Evolutionary conservation across 2,797 vertebrate species (phyloP), one percentile per base, ranked within the genome.

Genomic region (Pelodytes ibericus): DNA sequence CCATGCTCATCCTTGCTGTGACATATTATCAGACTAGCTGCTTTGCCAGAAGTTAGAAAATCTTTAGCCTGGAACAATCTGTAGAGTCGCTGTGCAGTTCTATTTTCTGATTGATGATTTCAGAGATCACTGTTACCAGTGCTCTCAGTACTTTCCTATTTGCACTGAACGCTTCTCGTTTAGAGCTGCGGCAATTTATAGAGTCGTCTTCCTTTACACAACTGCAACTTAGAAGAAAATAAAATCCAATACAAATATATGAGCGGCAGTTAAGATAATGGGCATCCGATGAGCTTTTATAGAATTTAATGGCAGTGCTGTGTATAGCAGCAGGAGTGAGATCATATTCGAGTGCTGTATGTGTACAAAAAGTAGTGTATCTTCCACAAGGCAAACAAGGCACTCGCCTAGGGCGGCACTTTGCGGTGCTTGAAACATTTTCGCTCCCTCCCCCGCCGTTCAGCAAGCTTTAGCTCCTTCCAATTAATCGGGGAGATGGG

Each of bases 241-340:
- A 60, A 75, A 33, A 59, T 39, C 53, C 56, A 47, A 68, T 67
- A 75, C 67, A 74, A 29, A 25, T 41, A 30, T 68, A 39, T 60
- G 47, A 26, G 27, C 53, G 26, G 63, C 72, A 68, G 51, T 68
- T 59, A 68, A 25, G 64, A 51, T 68, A 75, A 75, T 74, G 51
- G 62, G 53, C 31, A 57, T 30, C 72, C 65, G 66, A 74, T 75
- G 57, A 75, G 56, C 24, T 67, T 67, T 67, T 67, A 75, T 60
- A 57, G 16, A 36, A 30, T 51, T 26, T 66, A 75, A 60, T 49
- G 36, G 72, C 72, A 60, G 63, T 39, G 8, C 56, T 33, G 56
- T 10, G 64, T 20, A 41, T n/a, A 44, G 63, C 30, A 41, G 56
- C 53, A 68, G 56, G 26, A 47, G 44, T 6, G 16, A 68, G 62